Base-by-base conservation (phyloP, 2,888 invertebrate genomes). In the Acrocyrtus sp. region DNA sequence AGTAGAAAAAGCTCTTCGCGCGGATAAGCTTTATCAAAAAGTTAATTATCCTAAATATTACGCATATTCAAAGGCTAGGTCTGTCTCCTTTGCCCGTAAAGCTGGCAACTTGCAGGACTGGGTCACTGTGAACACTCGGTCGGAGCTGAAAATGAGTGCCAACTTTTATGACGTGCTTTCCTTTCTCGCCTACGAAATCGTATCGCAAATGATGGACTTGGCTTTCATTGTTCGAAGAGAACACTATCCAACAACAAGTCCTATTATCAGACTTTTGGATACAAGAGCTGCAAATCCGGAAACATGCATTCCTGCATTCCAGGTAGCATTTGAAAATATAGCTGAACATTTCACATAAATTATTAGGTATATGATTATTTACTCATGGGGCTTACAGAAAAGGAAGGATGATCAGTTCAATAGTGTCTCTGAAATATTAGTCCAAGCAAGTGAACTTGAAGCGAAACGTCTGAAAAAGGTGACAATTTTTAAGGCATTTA, bases 131-230 rank as follows among this genome's bases (percentile, higher is more conserved):
- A 62, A 78, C 47, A 63, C 76, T 39, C 67, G 68, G 6, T 74
- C 75, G 3, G 74, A 75, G 10, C 53, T 39, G n/a, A 68, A 75
- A 34, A 53, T 78, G 41, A 75, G 68, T 19, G 61, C 56, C 15
- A 74, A 45, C 53, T 80, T 78, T 41, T 54, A 92, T 81, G 92
- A 92, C 82, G 90, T 95, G 2, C 84, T 96, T 75, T 89, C 92
- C 53, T 96, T 95, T 83, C 86, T 95, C 78, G 94, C 95, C 0
- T 94, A 94, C 83, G 95, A 96, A 85, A 94, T 94, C 0, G 92
- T 96, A 6, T 95, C 95, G 0, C 92, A 94, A 83, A 89, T 96
- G 68, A 90, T 94, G 1, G 96, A 96, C 85, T 89, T 91, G 80
- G 91, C 93, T 0, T 89, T 95, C 75, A 83, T 95, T 54, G 90